phyloP scores from a whole-genome alignment of 2,797 vertebrate species.

The Spinus pinus region DNA sequence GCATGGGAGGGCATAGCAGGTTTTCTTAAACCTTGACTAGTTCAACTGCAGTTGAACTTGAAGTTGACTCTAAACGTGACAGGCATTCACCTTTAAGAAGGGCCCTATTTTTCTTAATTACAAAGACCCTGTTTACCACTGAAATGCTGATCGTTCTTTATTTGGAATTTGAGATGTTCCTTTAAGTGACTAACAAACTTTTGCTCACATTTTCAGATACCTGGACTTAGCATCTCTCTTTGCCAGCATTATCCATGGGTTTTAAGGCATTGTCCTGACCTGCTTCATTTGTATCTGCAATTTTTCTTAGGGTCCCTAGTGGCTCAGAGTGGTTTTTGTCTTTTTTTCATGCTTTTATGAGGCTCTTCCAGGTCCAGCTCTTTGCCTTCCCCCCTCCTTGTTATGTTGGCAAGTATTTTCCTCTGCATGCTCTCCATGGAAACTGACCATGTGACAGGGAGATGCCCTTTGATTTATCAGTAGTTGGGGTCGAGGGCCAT shows the following conservation, averaged over 20 bases:
- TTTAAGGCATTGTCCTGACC: not conserved
- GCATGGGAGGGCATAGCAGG: not conserved
- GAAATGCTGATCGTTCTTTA: not conserved
- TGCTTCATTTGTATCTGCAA: not conserved
- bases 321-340: not conserved
- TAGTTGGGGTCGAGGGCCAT: not conserved
- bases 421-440: not conserved
- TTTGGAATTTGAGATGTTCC: not conserved
- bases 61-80: not conserved
- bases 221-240: not conserved
- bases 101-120: not conserved
- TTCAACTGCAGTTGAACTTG: conserved; percentile 12
- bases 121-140: rapidly evolving
- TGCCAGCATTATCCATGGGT: not conserved
- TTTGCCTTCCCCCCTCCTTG: not conserved
- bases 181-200: not conserved
- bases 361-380: not conserved
- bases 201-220: not conserved
- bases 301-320: not conserved
- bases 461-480: not conserved
- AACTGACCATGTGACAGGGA: not conserved
- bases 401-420: not conserved
- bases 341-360: not conserved
- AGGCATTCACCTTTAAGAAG: not conserved
- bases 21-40: not conserved